Evolutionary conservation across 2,113 vertebrate genomes (phyloP), one percentile per base, ranked within the genome.

Genomic region (Polypterus bichir): DNA sequence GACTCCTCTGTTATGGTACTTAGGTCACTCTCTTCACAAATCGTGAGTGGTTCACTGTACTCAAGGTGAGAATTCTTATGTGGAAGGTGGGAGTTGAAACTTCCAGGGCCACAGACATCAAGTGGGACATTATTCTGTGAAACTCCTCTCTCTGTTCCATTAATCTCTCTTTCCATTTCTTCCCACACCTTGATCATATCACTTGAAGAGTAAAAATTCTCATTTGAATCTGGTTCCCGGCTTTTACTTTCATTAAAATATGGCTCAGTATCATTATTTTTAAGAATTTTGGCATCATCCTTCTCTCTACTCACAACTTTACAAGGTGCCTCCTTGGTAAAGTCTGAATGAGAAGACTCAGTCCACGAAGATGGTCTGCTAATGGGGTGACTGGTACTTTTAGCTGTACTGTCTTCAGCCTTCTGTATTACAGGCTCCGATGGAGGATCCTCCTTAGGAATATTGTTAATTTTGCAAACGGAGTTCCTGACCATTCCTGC

Each of bases 401-500:
- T 61, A 27, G 47, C 60, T 8, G 62, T 76, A 44, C 66, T 73
- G 44, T 68, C 67, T 3, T 62, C 11, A 44, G 48, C 70, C 2
- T 57, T 68, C 49, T 55, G 63, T 45, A 57, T 8, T 0, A 46
- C 65, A 52, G 57, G 64, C 60, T 69, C 54, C 1, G 59, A 72
- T 3, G 59, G 54, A 0, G 64, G 59, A 44, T 87, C 77, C 1
- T 81, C 77, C 71, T 72, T 68, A 0, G 89, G 90, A 55, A 79
- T 71, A 60, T 68, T 77, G 47, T 90, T 89, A 56, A 97, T 78
- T 63, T 89, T 90, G 71, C 70, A 86, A 54, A 95, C 86, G 0
- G 91, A 87, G 69, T 87, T 90, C 5, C 86, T 85, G 44, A 98
- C 94, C 57, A 97, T 72, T n/a, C 95, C 95, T 4, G 91, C 83